Percentiles rank a stretch among this genome's conserved stretches.
Conservation (phyloP, 2,113 vertebrate species). For the Lampris megalopsis region DNA sequence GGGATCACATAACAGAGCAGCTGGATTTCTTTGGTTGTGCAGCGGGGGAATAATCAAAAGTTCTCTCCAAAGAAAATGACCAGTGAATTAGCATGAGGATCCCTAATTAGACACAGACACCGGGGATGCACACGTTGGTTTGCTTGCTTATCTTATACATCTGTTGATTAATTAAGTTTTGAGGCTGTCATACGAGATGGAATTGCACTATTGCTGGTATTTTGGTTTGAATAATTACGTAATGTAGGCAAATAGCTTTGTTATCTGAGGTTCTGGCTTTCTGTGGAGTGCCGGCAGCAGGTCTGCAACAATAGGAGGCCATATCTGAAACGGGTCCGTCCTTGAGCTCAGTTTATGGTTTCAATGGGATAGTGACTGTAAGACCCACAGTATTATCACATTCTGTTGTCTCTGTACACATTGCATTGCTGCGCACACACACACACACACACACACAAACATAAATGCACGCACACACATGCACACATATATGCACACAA, state of each 20-base stretch:
- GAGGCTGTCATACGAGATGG: neutral
- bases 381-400: slow-evolving; percentile 70
- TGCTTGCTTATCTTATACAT: slow-evolving; percentile 29
- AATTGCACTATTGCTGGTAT: neutral
- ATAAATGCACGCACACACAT: no score
- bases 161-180: slow-evolving; percentile 25
- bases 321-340: slow-evolving; percentile 56
- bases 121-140: slow-evolving; percentile 44
- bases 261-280: slow-evolving; percentile 48
- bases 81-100: slow-evolving; percentile 72
- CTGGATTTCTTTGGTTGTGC: slow-evolving; percentile 84
- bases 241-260: slow-evolving; percentile 17
- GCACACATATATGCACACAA: no score
- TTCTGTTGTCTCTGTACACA: slow-evolving; percentile 82
- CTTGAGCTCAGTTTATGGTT: slow-evolving; percentile 74
- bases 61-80: slow-evolving; percentile 76
- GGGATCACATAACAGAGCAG: slow-evolving; percentile 79
- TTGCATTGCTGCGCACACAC: slow-evolving; percentile 54
- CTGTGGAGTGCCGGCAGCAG: slow-evolving; percentile 52
- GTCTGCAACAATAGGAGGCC: slow-evolving; percentile 58
- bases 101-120: slow-evolving; percentile 67
- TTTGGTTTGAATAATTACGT: slow-evolving; percentile 28
- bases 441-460: neutral
- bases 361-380: slow-evolving; percentile 56
- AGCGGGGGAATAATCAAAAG: slow-evolving; percentile 81